Base-by-base conservation (phyloP, 1,140 invertebrate species). In the Globodera ellingtonae region DNA sequence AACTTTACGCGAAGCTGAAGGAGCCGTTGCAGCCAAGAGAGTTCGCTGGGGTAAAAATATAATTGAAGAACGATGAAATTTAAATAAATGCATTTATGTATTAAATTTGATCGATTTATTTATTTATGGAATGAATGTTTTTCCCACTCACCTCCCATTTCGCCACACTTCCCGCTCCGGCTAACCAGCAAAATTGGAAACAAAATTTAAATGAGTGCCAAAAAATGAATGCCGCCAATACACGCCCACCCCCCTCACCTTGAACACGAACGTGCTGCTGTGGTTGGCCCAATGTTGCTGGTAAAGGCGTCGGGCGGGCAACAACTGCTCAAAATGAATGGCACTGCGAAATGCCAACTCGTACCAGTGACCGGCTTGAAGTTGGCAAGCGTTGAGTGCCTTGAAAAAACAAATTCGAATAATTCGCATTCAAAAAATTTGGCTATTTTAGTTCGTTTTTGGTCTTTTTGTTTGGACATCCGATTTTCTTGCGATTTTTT, bases 211-310 rank as follows among this genome's bases (percentile, higher is more conserved):
- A 59, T 59, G 15, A 18, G 8, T 59, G 56, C 18, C 56, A 62
- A 62, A 62, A 62, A 15, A 35, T 35, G 35, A 35, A 35, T 35
- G 35, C 35, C 35, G 13, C 2, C 56, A 62, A 62, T 15, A 59
- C 6, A 15, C 18, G 56, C 56, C 56, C 13, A 9, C 18, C 13
- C 56, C 56, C 13, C 15, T 9, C 52, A 62, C 56, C 15, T 85
- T 85, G 59, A 85, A 85, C 24, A 85, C n/a, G 48, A 84, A 85
- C 0, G 82, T 75, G 18, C 80, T 85, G 9, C 70, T 71, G 48
- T 85, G 75, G 59, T 85, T 85, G 35, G 86, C 48, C 85, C 83
- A 84, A 13, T 56, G 35, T 47, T 84, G 83, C 15, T 86, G 83
- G 52, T 85, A 85, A n/a, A 76, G 46, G 18, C 75, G 65, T 15